Evolutionary conservation across 2,113 vertebrate species (phyloP).

Genomic region (Lophochroa leadbeateri): DNA sequence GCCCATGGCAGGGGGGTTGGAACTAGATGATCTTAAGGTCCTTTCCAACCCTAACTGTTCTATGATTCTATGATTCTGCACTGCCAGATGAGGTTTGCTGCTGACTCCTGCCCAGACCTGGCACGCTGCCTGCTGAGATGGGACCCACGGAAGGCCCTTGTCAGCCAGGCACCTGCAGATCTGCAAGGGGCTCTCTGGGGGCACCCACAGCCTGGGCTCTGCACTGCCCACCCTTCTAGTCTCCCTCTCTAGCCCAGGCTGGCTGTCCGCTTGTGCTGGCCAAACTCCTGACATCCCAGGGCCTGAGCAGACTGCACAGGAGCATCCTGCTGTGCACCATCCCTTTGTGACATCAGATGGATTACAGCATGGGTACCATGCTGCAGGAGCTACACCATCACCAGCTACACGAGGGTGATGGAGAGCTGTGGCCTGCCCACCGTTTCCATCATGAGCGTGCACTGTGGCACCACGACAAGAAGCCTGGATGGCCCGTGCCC

Average conservation of each 20-base stretch:
- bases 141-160: neutral
- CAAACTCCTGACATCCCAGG: neutral
- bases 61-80: no score
- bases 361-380: neutral
- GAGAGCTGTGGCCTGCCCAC: slow-evolving; percentile 44
- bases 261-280: neutral
- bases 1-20: no score
- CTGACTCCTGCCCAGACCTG: neutral
- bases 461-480: neutral
- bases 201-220: neutral
- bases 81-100: neutral
- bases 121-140: neutral
- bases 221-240: neutral
- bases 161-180: neutral
- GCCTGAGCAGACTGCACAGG: neutral
- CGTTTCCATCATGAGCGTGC: neutral
- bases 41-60: no score
- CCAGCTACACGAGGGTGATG: neutral
- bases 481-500: neutral
- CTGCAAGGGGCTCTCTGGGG: neutral
- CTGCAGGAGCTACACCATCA: neutral
- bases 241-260: neutral
- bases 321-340: neutral
- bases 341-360: slow-evolving; percentile 16
- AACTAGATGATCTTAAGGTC: no score